Evolutionary conservation across 53 echinoderm and acorn worm species (phyloP), one percentile per base, ranked within the genome.

Genomic region (Pentamera pediparva): DNA sequence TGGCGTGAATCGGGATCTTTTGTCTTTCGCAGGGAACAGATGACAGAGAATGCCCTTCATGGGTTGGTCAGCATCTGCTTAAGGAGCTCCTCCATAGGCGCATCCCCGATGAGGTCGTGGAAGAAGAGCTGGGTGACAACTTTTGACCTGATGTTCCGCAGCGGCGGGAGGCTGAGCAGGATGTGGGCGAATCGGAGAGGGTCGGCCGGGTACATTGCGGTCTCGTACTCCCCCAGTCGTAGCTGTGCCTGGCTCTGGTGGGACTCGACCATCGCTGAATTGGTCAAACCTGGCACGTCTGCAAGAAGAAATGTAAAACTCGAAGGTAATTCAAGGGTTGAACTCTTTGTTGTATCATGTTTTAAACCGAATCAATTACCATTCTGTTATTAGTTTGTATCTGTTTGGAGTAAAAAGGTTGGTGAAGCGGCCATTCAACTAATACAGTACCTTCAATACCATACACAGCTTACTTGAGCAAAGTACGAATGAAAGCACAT

Each of bases 41-140:
- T n/a, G n/a, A n/a, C n/a, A n/a, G n/a, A n/a, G n/a, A n/a, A n/a
- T n/a, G n/a, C n/a, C 58, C 21, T 10, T 65, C 65, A 65, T 24
- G 65, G 65, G 25, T 21, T 65, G 65, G 65, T 24, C 70, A 95
- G 61, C 96, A 95, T 95, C 80, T 90, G 85, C 22, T 81, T 80
- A 35, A 95, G 52, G 21, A 95, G 61, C 61, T 95, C 96, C 80
- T 95, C 96, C 96, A 95, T 95, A 36, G 87, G 79, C 30, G 73
- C 87, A 60, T 87, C 82, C 6, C 96, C 96, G 52, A 95, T 95
- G 33, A 95, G 87, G 53, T 87, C 87, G 13, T 88, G 96, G 85
- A 95, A 95, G 91, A 95, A 95, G 25, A 95, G 85, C 83, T 91
- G 87, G 79, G 84, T 95, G 76, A 95, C 79, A 50, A 91, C 96